A percentile compares a stretch with the other conserved stretches of the same genome.
Evolutionary conservation across 2,797 vertebrate genomes (phyloP).

Genomic region (Tauraco hartlaubi): DNA sequence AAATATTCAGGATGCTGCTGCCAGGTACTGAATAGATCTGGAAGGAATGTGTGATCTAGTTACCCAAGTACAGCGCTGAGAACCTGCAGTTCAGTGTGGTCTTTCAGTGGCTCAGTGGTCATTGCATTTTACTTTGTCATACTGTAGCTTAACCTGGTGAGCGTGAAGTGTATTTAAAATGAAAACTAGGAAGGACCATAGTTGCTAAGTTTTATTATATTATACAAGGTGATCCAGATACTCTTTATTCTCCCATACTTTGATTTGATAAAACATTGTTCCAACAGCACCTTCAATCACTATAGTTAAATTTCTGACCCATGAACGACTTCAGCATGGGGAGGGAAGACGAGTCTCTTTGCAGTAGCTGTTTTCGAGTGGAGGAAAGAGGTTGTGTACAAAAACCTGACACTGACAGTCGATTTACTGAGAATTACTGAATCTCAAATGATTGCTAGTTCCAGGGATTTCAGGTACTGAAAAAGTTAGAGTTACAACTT

Average conservation of each 20-base stretch:
- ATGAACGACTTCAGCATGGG: not conserved
- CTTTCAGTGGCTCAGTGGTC: not conserved
- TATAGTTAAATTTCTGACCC: not conserved
- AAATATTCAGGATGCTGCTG: conserved; percentile 82
- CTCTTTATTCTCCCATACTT: not conserved
- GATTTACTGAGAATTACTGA: not conserved
- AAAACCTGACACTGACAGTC: not conserved
- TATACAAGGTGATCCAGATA: not conserved
- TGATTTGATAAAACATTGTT: not conserved
- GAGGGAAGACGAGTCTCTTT: not conserved
- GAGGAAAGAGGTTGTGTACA: not conserved
- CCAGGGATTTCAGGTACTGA: not conserved
- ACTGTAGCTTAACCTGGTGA: not conserved
- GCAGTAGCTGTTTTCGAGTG: not conserved
- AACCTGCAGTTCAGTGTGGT: not conserved
- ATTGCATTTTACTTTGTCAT: not conserved
- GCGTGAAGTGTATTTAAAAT: not conserved
- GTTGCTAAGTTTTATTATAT: not conserved
- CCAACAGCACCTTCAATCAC: not conserved
- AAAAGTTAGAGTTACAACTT: not conserved
- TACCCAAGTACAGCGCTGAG: not conserved
- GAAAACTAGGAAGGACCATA: not conserved
- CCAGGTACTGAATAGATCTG: conserved; percentile 80
- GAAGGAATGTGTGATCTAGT: not conserved
- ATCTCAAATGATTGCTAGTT: not conserved